Conservation (phyloP, 2,888 invertebrate species). For the Alloscopus bannaensis region DNA sequence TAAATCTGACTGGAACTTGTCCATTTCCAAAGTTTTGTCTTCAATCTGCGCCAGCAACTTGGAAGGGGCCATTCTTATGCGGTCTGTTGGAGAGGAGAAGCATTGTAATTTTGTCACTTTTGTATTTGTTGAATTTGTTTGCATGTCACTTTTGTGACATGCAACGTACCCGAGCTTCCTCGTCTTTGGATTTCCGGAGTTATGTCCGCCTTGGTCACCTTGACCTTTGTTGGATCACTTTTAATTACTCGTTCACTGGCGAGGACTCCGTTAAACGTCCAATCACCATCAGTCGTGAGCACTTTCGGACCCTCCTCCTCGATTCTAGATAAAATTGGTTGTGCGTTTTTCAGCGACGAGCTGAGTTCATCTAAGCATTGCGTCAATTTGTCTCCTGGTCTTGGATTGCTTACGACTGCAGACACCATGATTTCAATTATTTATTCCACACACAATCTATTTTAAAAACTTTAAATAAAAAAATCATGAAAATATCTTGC, state of each 20-base stretch:
- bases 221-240: constrained; percentile 9
- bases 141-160: background rate
- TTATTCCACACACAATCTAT: no score
- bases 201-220: constrained; percentile 35
- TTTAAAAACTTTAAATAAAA: no score
- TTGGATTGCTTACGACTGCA: no score
- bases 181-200: constrained; percentile 35
- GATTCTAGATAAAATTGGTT: constrained; percentile 27
- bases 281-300: constrained; percentile 50
- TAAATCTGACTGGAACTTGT: constrained; percentile 28
- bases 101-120: background rate
- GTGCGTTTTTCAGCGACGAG: constrained; percentile 31
- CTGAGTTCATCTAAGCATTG: constrained; percentile 56
- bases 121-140: background rate
- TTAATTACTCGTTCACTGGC: constrained; percentile 33
- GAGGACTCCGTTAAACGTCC: constrained; percentile 48
- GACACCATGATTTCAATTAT: no score
- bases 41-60: constrained; percentile 27
- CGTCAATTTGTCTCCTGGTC: constrained; percentile 58
- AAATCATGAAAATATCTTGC: no score
- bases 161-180: constrained; percentile 34
- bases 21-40: constrained; percentile 14
- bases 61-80: constrained; percentile 41
- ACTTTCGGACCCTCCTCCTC: constrained; percentile 37
- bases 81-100: background rate